Base-by-base conservation (phyloP, 2,888 invertebrate genomes). In the Coleophora deauratella region DNA sequence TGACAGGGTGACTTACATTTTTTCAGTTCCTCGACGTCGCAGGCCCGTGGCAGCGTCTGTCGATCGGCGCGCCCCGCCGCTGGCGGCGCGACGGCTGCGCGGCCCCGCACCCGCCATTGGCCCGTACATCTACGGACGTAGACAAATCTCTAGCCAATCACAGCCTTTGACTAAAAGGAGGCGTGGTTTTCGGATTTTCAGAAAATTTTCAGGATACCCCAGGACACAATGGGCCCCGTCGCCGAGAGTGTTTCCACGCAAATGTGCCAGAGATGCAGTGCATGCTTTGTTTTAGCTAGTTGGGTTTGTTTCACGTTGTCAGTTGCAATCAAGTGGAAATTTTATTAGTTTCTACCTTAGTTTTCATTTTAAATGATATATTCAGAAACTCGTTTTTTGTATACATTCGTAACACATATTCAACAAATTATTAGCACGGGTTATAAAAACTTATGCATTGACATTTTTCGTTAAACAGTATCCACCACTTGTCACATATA, bases 101-200 rank as follows among this genome's bases (percentile, higher is more conserved):
- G 84, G 64, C 66, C 68, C 72, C 67, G 47, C 63, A 41, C 37
- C 58, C 52, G 57, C 61, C 67, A 84, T 85, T 85, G 85, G 84
- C 60, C 59, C 66, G 56, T 50, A 60, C 59, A 58, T 52, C 52
- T 62, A 61, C 72, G 55, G 69, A 73, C 69, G 69, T 75, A 71
- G 71, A 66, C 59, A 54, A 37, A 52, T 57, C 46, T 53, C 51
- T 63, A 53, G 55, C 84, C 82, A 84, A 85, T 84, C 64, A 57
- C 62, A 55, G 59, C 51, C 54, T 46, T 45, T 51, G 46, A 79
- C 79, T 73, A 67, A 79, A 78, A 68, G 67, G 66, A 39, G 84
- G 84, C 75, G 82, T 67, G 62, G 76, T 66, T 72, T 70, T 68
- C 64, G 57, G 74, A 71, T 67, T 81, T 84, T 82, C 85, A 72